Base-by-base conservation (phyloP, 2,797 vertebrate genomes). In the Myotis pilosus region DNA sequence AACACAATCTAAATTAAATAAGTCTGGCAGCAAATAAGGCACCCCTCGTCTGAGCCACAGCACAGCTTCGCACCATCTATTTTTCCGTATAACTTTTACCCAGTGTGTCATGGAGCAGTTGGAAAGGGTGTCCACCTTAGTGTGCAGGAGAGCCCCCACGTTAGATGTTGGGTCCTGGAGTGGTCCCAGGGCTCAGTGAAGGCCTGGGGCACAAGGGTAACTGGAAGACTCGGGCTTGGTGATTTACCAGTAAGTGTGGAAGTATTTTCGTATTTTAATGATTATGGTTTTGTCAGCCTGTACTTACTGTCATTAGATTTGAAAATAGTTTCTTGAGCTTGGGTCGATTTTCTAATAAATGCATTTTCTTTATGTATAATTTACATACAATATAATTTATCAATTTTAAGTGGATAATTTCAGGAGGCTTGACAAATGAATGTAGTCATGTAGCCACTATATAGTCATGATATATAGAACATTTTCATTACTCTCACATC, bases 271-370 rank as follows among this genome's bases (percentile, higher is more conserved):
- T 36, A 30, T 53, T 82, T 87, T 41, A 49, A 60, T 19, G 30
- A 68, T 41, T 3, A 20, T 10, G 5, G 0, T 60, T 69, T 2
- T 44, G 38, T 57, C 49, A 76, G 33, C 22, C 3, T 36, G 33
- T 23, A 0, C n/a, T 72, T 25, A 44, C 47, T 47, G 41, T 60
- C 15, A 25, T 51, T 47, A n/a, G 62, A 44, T 60, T 6, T 55
- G 53, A 93, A 89, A 41, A 75, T 25, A 49, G 36, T n/a, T 91
- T 78, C 62, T 92, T 81, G 83, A 94, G 36, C 83, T 55, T 83
- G 7, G n/a, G 79, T 36, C 28, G 12, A 8, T 41, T 87, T 87
- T 72, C 38, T 44, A 83, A 68, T 64, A 44, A 51, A 55, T 4
- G 36, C 19, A 0, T 30, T 90, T 66, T 95, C 22, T 80, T 30